Evolutionary conservation across 2,113 vertebrate species (phyloP).

Genomic region (Mesembrinibis cayennensis): DNA sequence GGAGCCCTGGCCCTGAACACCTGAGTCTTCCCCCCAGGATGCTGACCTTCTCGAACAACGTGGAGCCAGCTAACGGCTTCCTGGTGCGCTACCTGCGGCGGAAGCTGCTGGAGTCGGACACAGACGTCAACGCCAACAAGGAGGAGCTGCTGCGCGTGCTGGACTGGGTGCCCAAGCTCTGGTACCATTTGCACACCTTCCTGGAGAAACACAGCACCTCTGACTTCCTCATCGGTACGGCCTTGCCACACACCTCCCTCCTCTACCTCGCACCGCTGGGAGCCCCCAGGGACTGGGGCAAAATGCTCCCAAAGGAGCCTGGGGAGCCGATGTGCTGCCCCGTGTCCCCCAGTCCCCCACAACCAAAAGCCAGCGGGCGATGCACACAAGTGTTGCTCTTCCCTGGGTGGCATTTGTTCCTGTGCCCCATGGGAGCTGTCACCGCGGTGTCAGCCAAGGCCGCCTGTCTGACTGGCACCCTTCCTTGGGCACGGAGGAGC

Average conservation of each 20-base stretch:
- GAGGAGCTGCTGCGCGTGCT: slow-evolving; percentile 87
- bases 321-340: accelerated
- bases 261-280: accelerated
- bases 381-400: background rate
- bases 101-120: slow-evolving; percentile 89
- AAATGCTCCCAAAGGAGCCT: background rate
- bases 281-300: background rate
- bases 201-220: slow-evolving; percentile 98
- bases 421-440: background rate
- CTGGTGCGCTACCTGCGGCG: slow-evolving; percentile 90
- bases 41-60: slow-evolving; percentile 96
- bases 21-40: slow-evolving; percentile 74
- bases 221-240: slow-evolving; percentile 93
- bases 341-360: background rate
- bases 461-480: background rate
- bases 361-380: background rate
- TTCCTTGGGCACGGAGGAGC: background rate
- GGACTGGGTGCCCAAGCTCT: slow-evolving; percentile 96
- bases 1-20: background rate
- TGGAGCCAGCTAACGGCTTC: slow-evolving; percentile 95
- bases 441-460: no score
- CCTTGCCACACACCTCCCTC: background rate
- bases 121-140: slow-evolving; percentile 74
- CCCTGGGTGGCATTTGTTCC: background rate
- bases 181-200: slow-evolving; percentile 96